A percentile compares a stretch with the other conserved stretches of the same genome.
Evolutionary conservation across 2,888 invertebrate species (phyloP).

Genomic region (Phyllotreta cruciferae): DNA sequence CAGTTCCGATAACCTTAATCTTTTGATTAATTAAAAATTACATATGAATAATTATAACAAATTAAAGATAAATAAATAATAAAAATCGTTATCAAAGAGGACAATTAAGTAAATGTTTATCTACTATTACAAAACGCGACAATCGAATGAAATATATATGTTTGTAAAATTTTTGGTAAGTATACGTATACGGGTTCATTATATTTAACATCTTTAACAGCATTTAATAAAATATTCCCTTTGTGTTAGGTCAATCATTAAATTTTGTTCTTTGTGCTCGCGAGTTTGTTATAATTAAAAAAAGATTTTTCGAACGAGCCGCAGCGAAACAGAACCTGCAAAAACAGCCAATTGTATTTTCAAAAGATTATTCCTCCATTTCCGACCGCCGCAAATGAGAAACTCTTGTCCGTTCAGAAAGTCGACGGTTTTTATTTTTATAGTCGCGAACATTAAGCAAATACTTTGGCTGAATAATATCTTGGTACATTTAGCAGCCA

Average conservation of each 20-base stretch:
- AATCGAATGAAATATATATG: not conserved
- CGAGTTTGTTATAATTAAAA: too few relatives aligned
- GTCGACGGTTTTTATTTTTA: slow-evolving; percentile 37
- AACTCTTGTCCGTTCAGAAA: slow-evolving; percentile 33
- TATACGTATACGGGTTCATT: too few relatives aligned
- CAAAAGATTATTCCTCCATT: slow-evolving; percentile 40
- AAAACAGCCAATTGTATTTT: slow-evolving; percentile 24
- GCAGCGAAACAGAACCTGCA: slow-evolving; percentile 6
- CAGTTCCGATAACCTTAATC: too few relatives aligned
- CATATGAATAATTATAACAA: too few relatives aligned
- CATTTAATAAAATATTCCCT: not conserved
- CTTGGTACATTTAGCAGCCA: slow-evolving; percentile 36
- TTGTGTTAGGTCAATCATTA: slow-evolving; percentile 2
- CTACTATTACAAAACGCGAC: too few relatives aligned
- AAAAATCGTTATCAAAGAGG: too few relatives aligned
- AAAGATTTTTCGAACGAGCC: not conserved
- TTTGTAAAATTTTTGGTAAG: too few relatives aligned
- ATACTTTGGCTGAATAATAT: slow-evolving; percentile 38
- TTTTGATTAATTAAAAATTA: too few relatives aligned
- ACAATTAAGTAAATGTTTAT: too few relatives aligned
- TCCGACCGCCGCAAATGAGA: slow-evolving; percentile 40
- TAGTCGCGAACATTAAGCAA: slow-evolving; percentile 39
- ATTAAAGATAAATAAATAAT: too few relatives aligned
- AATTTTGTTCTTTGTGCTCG: slow-evolving; percentile 1
- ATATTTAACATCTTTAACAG: too few relatives aligned